Conservation (phyloP, 1,140 invertebrate genomes). For the Ditylenchus dipsaci region DNA sequence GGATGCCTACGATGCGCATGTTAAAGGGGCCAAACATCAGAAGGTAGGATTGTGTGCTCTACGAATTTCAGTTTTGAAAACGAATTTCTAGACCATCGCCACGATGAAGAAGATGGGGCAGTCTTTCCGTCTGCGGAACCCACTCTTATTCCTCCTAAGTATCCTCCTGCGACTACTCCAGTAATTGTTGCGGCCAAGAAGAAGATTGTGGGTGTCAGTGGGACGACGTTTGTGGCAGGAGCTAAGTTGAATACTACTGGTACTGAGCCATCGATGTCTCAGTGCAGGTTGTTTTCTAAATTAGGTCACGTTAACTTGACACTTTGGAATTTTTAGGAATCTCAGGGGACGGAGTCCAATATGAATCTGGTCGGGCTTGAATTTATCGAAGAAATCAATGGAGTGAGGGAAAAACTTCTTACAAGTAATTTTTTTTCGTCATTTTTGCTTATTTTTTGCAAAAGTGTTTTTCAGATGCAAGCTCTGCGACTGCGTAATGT, state of each 20-base stretch:
- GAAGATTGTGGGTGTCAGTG: conserved; percentile 70
- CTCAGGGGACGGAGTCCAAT: conserved; percentile 67
- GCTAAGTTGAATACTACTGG: conserved; percentile 40
- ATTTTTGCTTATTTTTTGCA: no score
- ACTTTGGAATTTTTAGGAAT: conserved; percentile 12
- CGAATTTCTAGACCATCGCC: conserved; percentile 16
- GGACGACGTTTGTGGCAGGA: conserved; percentile 80
- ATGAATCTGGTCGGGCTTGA: conserved; percentile 94
- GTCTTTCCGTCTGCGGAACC: conserved; percentile 87
- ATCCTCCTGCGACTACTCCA: neutral
- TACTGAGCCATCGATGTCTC: conserved; percentile 35
- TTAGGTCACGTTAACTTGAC: no score
- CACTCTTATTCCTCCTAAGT: conserved; percentile 66
- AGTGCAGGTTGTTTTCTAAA: conserved; percentile 7
- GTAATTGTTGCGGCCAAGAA: conserved; percentile 51
- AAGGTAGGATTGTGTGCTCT: conserved; percentile 1
- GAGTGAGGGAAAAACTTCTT: conserved; percentile 70
- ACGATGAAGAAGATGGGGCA: conserved; percentile 87
- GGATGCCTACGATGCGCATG: conserved; percentile 94
- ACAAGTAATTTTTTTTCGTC: no score
- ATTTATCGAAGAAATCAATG: conserved; percentile 94
- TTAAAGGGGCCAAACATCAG: conserved; percentile 85
- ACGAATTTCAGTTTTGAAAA: no score
- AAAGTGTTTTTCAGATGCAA: conserved; percentile 89
- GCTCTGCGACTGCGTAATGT: conserved; percentile 95